A percentile compares a stretch with the other conserved stretches of the same genome.
Evolutionary conservation across 2,113 vertebrate species (phyloP).

Genomic region (Phalacrocorax brasilianus): DNA sequence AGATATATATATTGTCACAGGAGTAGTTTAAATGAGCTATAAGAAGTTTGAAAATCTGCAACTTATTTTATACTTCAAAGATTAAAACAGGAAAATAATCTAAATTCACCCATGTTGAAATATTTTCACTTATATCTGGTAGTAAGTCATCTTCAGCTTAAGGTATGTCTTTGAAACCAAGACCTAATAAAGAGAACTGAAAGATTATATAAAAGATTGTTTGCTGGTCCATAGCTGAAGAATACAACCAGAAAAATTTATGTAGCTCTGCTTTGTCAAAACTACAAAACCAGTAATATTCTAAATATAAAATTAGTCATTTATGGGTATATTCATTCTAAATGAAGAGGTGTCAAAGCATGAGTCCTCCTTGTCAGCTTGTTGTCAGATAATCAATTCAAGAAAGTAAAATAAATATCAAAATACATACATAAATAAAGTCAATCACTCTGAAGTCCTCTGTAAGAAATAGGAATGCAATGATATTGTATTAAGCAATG

Average conservation of each 20-base stretch:
- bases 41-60: not conserved
- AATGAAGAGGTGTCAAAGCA: not conserved
- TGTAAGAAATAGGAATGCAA: not conserved
- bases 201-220: not conserved
- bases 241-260: not conserved
- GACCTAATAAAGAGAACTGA: not conserved
- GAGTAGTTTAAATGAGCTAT: not conserved
- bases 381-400: not conserved
- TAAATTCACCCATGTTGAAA: not conserved
- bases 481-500: not conserved
- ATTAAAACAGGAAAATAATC: not conserved
- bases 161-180: not conserved
- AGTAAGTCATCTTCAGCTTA: not conserved
- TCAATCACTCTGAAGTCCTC: not conserved
- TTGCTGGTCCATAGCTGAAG: not conserved
- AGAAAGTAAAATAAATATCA: not conserved
- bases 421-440: not conserved
- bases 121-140: not conserved
- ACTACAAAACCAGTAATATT: not conserved
- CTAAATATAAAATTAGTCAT: not conserved
- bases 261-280: not conserved
- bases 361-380: not conserved
- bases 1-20: not conserved
- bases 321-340: not conserved
- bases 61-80: not conserved